Evolutionary conservation across 2,888 invertebrate species (phyloP).

Genomic region (Keiferia lycopersicella): DNA sequence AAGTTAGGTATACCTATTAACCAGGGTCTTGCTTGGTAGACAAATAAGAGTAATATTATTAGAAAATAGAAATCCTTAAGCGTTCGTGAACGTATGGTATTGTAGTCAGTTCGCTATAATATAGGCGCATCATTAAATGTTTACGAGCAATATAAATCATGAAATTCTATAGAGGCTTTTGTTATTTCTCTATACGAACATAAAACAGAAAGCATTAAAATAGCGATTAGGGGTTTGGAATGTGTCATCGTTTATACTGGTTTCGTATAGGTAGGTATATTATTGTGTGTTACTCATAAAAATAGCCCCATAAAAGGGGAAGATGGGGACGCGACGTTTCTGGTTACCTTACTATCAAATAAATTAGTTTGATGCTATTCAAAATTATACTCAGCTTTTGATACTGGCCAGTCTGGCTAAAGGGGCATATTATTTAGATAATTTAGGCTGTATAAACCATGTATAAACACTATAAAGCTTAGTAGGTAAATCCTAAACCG

Average conservation of each 20-base stretch:
- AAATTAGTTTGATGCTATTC: constrained; percentile 14
- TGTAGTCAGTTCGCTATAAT: background rate
- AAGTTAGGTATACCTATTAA: no score
- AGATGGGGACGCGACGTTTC: constrained; percentile 19
- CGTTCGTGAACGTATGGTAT: constrained; percentile 2
- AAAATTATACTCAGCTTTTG: constrained; percentile 6
- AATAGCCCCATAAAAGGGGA: constrained; percentile 34
- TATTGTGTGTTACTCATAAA: constrained; percentile 43
- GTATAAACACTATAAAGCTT: no score
- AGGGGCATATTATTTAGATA: background rate
- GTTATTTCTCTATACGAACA: constrained; percentile 44
- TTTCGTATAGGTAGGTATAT: constrained; percentile 30
- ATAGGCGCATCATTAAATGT: constrained; percentile 24
- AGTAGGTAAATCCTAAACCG: no score
- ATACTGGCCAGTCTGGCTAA: constrained; percentile 3
- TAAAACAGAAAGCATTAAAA: constrained; percentile 59
- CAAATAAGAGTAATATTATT: background rate
- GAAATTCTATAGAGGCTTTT: constrained; percentile 48
- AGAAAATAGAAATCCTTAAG: background rate
- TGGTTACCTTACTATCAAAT: constrained; percentile 9
- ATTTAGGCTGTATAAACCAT: no score
- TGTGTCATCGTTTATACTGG: constrained; percentile 49
- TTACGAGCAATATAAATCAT: constrained; percentile 47
- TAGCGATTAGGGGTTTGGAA: constrained; percentile 51
- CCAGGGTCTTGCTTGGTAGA: no score